These are phyloP conservation scores for Lampris incognitus DNA, from an alignment of 2,113 vertebrate genomes.

Conservation along the genomic window DNA sequence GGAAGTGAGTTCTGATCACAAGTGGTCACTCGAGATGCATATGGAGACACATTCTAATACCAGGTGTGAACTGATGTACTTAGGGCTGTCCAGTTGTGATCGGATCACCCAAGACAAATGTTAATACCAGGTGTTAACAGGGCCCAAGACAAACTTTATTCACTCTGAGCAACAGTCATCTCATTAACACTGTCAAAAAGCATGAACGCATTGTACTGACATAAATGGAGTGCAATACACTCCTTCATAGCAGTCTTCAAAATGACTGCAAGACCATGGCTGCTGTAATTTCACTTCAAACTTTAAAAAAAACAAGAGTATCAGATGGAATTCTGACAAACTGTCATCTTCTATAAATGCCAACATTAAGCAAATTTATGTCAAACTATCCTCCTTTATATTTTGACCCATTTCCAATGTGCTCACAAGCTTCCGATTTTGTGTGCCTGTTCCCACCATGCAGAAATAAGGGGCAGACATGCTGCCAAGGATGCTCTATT, in stretches of 20 bases:
- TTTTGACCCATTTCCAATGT: not conserved
- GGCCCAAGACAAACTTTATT: slow-evolving; percentile 14
- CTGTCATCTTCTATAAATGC: slow-evolving; percentile 51
- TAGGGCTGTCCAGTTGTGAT: too few relatives aligned
- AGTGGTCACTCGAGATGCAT: too few relatives aligned
- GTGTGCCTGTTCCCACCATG: slow-evolving; percentile 17
- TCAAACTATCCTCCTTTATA: slow-evolving; percentile 32
- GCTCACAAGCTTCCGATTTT: slow-evolving; percentile 12
- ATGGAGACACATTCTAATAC: too few relatives aligned
- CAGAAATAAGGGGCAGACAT: slow-evolving; percentile 20
- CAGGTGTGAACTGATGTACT: too few relatives aligned
- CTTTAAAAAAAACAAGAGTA: slow-evolving; percentile 21
- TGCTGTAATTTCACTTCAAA: not conserved
- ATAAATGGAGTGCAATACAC: slow-evolving; percentile 1
- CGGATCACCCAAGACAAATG: too few relatives aligned
- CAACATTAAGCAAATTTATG: slow-evolving; percentile 41
- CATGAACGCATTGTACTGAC: slow-evolving; percentile 3
- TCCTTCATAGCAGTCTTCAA: slow-evolving; percentile 14
- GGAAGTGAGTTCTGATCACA: too few relatives aligned
- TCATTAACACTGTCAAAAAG: slow-evolving; percentile 5
- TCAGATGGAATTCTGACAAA: slow-evolving; percentile 25
- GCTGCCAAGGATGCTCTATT: slow-evolving; percentile 38
- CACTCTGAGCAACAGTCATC: not conserved
- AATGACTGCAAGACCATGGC: slow-evolving; percentile 9
- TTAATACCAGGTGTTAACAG: too few relatives aligned